A percentile compares a stretch with the other conserved stretches of the same genome.
phyloP scores from a whole-genome alignment of 2,888 invertebrate genomes.

The Hyposoter didymator region DNA sequence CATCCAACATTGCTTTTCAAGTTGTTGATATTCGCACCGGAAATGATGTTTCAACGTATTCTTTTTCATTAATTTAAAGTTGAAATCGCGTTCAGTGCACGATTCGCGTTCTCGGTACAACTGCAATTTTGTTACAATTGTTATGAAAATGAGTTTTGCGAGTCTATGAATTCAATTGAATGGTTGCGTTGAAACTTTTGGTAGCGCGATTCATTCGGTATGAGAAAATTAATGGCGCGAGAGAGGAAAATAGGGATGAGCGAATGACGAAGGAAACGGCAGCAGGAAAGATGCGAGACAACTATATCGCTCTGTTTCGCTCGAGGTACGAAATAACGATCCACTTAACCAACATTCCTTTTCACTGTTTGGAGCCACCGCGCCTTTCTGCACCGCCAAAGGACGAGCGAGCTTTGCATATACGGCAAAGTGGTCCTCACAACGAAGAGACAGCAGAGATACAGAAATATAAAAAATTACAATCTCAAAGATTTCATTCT shows the following conservation, averaged over 20 bases:
- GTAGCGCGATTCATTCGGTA: conserved; percentile 16
- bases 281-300: conserved; percentile 27
- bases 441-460: no score
- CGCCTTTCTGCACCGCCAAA: conserved; percentile 18
- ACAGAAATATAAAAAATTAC: no score
- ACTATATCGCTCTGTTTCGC: conserved; percentile 46
- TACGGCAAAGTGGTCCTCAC: no score
- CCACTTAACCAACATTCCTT: conserved; percentile 57
- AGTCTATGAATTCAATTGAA: background rate
- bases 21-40: no score
- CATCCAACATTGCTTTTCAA: no score
- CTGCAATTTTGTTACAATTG: background rate
- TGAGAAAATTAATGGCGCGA: conserved; percentile 27
- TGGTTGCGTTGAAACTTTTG: background rate
- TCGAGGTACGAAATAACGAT: conserved; percentile 61
- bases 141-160: background rate
- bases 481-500: no score
- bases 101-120: background rate
- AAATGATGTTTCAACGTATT: no score
- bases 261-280: conserved; percentile 13
- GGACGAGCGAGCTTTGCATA: conserved; percentile 4
- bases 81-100: no score
- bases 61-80: no score
- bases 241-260: background rate
- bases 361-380: conserved; percentile 41